These are phyloP conservation scores for Urosaurus nigricauda DNA, from an alignment of 2,797 vertebrate species.

Conservation along the genomic window DNA sequence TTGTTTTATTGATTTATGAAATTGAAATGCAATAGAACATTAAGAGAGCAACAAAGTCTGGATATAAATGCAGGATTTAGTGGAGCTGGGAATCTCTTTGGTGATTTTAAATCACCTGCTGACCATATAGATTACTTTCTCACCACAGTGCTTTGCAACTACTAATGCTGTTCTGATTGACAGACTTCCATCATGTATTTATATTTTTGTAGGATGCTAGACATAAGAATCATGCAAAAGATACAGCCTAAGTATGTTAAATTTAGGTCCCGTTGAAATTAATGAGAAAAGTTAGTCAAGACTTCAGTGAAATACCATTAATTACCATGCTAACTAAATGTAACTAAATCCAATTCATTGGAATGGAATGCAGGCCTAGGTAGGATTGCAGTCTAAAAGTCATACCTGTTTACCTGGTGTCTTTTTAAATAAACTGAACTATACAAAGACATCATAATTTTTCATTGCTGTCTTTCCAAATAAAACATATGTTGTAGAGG, in stretches of 20 bases:
- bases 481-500: not conserved
- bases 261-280: not conserved
- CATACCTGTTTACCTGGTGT: not conserved
- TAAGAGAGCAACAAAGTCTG: conserved; percentile 45
- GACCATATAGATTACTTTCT: conserved; percentile 22
- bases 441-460: not conserved
- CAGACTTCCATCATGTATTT: not conserved
- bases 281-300: not conserved
- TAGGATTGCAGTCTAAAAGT: not conserved
- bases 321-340: not conserved
- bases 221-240: no score
- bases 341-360: not conserved
- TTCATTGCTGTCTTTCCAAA: not conserved
- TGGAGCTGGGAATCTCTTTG: conserved; percentile 46
- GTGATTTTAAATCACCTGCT: conserved; percentile 56
- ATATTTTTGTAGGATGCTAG: no score
- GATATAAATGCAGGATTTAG: conserved; percentile 61
- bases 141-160: not conserved
- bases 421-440: not conserved
- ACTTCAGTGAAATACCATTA: not conserved
- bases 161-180: conserved; percentile 1
- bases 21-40: conserved; percentile 55
- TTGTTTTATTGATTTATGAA: conserved; percentile 43
- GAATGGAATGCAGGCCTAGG: not conserved
- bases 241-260: no score